phyloP scores from a whole-genome alignment of 2,888 invertebrate genomes.

The Sarcophaga rosellei region DNA sequence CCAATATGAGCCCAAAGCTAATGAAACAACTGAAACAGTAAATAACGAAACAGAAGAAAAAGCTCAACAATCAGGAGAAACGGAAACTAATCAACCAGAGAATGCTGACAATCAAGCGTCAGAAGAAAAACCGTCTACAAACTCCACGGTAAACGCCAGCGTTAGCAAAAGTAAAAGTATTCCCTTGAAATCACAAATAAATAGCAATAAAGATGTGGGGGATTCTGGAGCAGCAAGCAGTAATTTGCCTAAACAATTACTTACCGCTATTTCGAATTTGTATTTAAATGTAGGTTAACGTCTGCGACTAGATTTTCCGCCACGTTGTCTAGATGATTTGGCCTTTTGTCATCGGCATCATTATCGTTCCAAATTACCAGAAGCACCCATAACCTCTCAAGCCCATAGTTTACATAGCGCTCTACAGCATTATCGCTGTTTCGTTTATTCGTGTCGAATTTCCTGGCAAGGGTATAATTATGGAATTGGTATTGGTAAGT shows the following conservation, averaged over 20 bases:
- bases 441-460: too few species aligned
- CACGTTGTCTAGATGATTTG: conserved; percentile 76
- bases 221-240: conserved; percentile 1
- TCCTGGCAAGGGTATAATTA: too few species aligned
- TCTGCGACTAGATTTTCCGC: conserved; percentile 74
- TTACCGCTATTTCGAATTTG: conserved; percentile 75
- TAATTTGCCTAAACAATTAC: conserved; percentile 72
- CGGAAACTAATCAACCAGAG: neutral
- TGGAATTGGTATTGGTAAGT: too few species aligned
- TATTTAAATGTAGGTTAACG: conserved; percentile 76
- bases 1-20: neutral
- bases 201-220: conserved; percentile 25
- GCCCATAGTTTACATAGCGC: conserved; percentile 73
- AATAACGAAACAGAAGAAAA: neutral
- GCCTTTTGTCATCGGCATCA: conserved; percentile 76
- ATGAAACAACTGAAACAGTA: neutral
- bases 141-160: neutral
- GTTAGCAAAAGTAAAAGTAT: conserved; percentile 44
- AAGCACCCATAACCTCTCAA: conserved; percentile 71
- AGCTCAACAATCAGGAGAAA: neutral
- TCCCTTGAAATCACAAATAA: conserved; percentile 55
- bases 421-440: conserved; percentile 74
- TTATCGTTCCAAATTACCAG: conserved; percentile 74
- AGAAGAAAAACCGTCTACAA: neutral
- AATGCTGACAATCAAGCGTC: neutral